Evolutionary conservation across 2,797 vertebrate species (phyloP), one percentile per base, ranked within the genome.

Genomic region (Oreortyx pictus): DNA sequence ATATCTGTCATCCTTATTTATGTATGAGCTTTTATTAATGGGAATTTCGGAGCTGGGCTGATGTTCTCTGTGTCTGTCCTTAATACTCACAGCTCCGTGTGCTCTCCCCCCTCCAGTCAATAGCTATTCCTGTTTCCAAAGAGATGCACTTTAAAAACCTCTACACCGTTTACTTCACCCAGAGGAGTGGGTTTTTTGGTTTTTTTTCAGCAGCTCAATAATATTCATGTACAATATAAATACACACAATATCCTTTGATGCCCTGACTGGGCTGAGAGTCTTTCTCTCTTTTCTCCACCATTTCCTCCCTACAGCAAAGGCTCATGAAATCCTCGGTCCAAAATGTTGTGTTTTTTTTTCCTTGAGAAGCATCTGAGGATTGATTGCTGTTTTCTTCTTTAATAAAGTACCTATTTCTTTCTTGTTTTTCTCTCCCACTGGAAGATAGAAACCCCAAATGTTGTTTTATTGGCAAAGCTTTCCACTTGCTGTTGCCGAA

Each of bases 51-150:
- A 66, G 62, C 2, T 64, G 6, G 64, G 64, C 81, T 76, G 82
- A 83, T 75, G 46, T 9, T 80, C 59, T 68, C 50, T 39, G 5
- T 41, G n/a, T 33, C 59, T 81, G 70, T 79, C 39, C 66, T 43
- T 43, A 56, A 68, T 14, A 65, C 18, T 37, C 1, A 0, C 44
- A 57, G 37, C 61, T 80, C 78, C 0, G 0, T 0, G 0, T 1
- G 13, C 18, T 88, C 75, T 72, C 43, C 67, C 41, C 1, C 0
- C 71, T 82, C 59, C 13, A 14, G 39, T 72, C 35, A 43, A 50
- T 12, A 80, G 59, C 66, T 37, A 31, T 27, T 65, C 52, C 72
- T 68, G 10, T 71, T 87, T 72, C 68, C 76, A 77, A 77, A 88
- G 75, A 68, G 44, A 80, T 29, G 65, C 39, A 49, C 59, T 89